Base-by-base conservation (phyloP, 2,113 vertebrate genomes). In the Lycaon pictus region DNA sequence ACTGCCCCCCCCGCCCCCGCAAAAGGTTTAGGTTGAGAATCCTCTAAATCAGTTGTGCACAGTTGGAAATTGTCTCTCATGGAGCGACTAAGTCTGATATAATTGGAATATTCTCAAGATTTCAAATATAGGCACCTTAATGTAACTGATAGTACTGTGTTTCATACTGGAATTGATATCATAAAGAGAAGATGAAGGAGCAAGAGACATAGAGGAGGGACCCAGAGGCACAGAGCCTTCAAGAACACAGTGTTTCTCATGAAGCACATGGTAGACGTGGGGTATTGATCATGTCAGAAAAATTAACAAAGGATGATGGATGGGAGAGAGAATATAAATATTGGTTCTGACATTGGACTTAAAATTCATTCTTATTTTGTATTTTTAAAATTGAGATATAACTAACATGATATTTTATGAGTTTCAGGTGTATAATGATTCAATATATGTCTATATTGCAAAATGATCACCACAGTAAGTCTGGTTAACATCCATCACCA, bases 1-100 rank as follows among this genome's bases (percentile, higher is more conserved):
- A 89, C 17, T 23, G 1, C 3, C 1, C 4, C 11, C 11, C 2
- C 17, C 43, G 5, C 43, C 5, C 20, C 9, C 3, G 5, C 27
- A 71, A 37, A 60, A 69, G 32, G 22, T 95, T 87, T 72, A n/a
- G 74, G 37, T 81, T 60, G 77, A 84, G 69, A 56, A 35, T 58
- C 27, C 29, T 23, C 22, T 84, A 62, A 62, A 67, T 88, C 69
- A 51, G 27, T 17, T 95, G 51, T 74, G 7, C 3, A 16, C 58
- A 17, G 7, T 62, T 80, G 17, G 67, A 62, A 58, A 25, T 82
- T 17, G 1, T 80, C 83, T 86, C 29, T 88, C 4, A 7, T 19
- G 16, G 88, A 67, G 15, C 22, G 1, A 12, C 35, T 12, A n/a
- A 58, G 22, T 65, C 84, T 92, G 55, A 6, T 27, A 16, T 88